A percentile compares a stretch with the other conserved stretches of the same genome.
Conservation (phyloP, 2,888 invertebrate genomes). For the Brachypterus glaber region DNA sequence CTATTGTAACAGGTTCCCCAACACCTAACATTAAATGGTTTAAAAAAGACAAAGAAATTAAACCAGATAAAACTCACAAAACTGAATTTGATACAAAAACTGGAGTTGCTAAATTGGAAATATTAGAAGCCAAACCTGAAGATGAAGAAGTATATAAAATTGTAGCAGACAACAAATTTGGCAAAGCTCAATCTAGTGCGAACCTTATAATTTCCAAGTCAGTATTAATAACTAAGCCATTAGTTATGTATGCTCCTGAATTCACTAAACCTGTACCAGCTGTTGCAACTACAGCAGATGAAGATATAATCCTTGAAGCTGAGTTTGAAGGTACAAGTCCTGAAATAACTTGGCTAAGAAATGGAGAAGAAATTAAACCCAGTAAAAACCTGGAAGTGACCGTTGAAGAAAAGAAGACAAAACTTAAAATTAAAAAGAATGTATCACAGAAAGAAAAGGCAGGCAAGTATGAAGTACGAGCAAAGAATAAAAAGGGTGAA, state of each 20-base stretch:
- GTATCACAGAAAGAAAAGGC: slow-evolving; percentile 59
- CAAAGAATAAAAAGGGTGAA: slow-evolving; percentile 68
- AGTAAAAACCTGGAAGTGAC: slow-evolving; percentile 53
- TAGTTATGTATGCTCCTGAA: slow-evolving; percentile 55
- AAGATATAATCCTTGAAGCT: slow-evolving; percentile 59
- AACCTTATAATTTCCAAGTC: slow-evolving; percentile 54
- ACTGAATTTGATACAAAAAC: slow-evolving; percentile 52
- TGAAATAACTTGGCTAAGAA: slow-evolving; percentile 77
- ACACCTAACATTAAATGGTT: slow-evolving; percentile 65
- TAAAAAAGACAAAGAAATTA: slow-evolving; percentile 51
- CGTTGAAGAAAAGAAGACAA: slow-evolving; percentile 53
- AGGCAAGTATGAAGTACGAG: slow-evolving; percentile 81
- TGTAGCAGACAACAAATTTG: slow-evolving; percentile 62
- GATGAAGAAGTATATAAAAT: slow-evolving; percentile 63
- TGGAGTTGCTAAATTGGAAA: slow-evolving; percentile 53
- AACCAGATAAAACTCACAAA: slow-evolving; percentile 47
- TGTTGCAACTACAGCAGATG: slow-evolving; percentile 57
- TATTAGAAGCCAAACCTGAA: slow-evolving; percentile 53
- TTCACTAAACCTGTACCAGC: slow-evolving; percentile 73
- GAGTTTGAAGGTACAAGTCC: slow-evolving; percentile 61
- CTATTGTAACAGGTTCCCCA: slow-evolving; percentile 59
- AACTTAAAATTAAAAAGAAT: slow-evolving; percentile 52
- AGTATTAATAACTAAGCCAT: slow-evolving; percentile 43
- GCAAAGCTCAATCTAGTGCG: slow-evolving; percentile 62
- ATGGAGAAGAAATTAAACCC: slow-evolving; percentile 64